A percentile compares a stretch with the other conserved stretches of the same genome.
These are phyloP conservation scores for Athalia rosae DNA, from an alignment of 2,888 invertebrate species.

Conservation along the genomic window DNA sequence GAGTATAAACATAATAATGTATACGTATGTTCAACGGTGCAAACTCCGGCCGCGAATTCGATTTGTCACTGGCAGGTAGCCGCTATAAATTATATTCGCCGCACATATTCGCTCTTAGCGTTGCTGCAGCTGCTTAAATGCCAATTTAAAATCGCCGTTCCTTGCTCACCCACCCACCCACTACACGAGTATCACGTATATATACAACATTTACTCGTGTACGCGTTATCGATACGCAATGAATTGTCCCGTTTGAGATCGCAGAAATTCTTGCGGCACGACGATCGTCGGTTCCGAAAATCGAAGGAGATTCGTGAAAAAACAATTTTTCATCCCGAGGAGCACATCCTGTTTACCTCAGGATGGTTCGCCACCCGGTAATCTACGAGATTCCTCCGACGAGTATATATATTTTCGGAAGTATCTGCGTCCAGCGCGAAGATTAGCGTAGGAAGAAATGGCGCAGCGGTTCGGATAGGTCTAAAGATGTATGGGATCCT, in stretches of 20 bases:
- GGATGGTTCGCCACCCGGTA: too few species aligned
- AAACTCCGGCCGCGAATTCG: conserved; percentile 32
- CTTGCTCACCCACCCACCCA: conserved; percentile 2
- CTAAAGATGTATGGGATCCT: conserved; percentile 39
- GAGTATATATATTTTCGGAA: conserved; percentile 11
- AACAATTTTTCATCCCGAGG: too few species aligned
- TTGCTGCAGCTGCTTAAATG: conserved; percentile 9
- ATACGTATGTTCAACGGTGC: background rate
- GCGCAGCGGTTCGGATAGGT: conserved; percentile 9
- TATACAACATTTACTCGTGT: too few species aligned
- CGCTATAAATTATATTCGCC: conserved; percentile 24
- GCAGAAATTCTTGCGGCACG: background rate
- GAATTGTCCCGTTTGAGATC: background rate
- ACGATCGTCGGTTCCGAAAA: background rate
- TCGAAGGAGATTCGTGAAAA: too few species aligned
- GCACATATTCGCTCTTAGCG: background rate
- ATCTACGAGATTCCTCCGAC: background rate
- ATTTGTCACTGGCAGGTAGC: conserved; percentile 37
- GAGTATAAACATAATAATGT: background rate
- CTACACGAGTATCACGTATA: background rate
- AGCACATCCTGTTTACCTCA: too few species aligned
- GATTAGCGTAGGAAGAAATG: conserved; percentile 40
- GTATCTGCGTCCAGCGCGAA: background rate
- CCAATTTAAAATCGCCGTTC: conserved; percentile 9
- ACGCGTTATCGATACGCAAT: conserved; percentile 19